Evolutionary conservation across 2,113 vertebrate species (phyloP), one percentile per base, ranked within the genome.

Genomic region (Antennarius striatus): DNA sequence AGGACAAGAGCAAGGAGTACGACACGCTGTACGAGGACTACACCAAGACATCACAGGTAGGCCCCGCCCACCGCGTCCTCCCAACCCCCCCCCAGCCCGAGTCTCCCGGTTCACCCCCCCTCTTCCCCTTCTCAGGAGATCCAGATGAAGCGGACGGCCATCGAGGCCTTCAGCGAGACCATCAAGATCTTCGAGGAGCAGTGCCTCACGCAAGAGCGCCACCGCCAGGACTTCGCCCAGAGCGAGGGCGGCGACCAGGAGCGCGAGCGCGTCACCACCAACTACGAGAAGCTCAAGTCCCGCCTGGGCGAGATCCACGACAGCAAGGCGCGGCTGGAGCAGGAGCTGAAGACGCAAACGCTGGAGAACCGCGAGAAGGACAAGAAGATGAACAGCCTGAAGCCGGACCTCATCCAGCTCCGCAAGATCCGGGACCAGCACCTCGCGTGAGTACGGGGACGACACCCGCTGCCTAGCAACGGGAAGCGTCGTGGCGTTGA

Each of bases 181-280:
- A 98, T 98, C 91, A 96, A 97, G 92, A 99, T 99, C 86, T 99
- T 99, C 73, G 96, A 99, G 89, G 97, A 98, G 55, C 97, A 98
- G 81, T 98, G 96, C 81, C 95, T 95, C 83, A 95, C 96, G 0
- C 97, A 99, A 86, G 96, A 98, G 82, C 92, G 94, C 67, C 94
- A 95, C 88, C 96, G 95, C 90, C 96, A 97, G 81, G 96, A 98
- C 68, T 96, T 95, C 86, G 94, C 96, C 1, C 96, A 98, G 80
- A 91, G 94, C 43, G 96, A 98, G 60, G 96, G 95, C 36, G 96
- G 95, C 30, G 96, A 97, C 87, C 96, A 96, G 70, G 96, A 97
- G 84, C 95, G 95, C 15, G 97, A 98, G 90, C 17, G 95, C 72
- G 96, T 98, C 91, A 94, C 95, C 92, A 95, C 96, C 88, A 98